A percentile compares a stretch with the other conserved stretches of the same genome.
Conservation (phyloP, 2,113 vertebrate genomes). For the Anarhynchus alexandrinus region DNA sequence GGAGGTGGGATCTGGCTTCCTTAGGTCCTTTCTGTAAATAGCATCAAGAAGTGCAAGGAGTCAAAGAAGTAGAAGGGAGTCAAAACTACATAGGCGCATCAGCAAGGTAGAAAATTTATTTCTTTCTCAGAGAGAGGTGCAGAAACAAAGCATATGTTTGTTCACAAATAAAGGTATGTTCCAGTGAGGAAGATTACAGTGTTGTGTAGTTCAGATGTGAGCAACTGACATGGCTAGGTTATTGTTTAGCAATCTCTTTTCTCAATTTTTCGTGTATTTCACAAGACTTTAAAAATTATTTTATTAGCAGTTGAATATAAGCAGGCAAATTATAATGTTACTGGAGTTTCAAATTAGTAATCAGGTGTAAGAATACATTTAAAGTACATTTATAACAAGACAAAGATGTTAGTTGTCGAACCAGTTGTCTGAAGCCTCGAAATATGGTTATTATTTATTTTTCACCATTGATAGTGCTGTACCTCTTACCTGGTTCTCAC, state of each 20-base stretch:
- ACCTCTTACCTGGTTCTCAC: neutral
- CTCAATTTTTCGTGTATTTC: neutral
- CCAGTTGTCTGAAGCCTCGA: neutral
- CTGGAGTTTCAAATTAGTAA: constrained; percentile 10
- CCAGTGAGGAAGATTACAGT: neutral
- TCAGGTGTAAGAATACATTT: neutral
- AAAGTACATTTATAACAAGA: neutral
- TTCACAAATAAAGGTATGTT: neutral
- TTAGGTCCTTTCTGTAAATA: neutral
- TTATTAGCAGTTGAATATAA: neutral
- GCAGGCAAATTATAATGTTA: neutral
- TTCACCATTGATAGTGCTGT: neutral
- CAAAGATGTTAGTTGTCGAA: neutral
- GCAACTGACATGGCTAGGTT: neutral
- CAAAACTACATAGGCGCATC: neutral
- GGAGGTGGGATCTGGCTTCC: neutral
- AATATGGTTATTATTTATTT: neutral
- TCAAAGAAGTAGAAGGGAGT: neutral
- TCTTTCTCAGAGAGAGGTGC: neutral
- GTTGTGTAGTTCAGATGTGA: neutral
- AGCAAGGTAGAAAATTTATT: neutral
- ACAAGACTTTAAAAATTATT: neutral
- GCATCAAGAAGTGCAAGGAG: neutral
- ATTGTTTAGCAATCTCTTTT: neutral
- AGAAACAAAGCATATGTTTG: neutral